These are phyloP conservation scores for Larimichthys polyactis DNA, from an alignment of 2,113 vertebrate species.

Conservation along the genomic window DNA sequence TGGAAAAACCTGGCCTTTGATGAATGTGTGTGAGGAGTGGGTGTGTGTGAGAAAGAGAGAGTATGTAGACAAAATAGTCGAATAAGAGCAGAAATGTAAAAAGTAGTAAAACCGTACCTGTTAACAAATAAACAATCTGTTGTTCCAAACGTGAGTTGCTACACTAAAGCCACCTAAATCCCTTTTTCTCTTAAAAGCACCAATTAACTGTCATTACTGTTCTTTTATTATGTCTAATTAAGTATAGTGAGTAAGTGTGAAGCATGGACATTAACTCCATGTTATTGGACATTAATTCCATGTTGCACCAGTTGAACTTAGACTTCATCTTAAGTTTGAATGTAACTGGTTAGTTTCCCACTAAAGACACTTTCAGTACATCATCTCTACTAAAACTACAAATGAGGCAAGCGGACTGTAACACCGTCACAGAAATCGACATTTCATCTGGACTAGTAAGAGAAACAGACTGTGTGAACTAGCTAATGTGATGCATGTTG, in stretches of 20 bases:
- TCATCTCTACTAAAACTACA: too few relatives aligned
- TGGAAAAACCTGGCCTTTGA: constrained; percentile 64
- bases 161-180: too few relatives aligned
- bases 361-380: not conserved
- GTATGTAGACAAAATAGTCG: constrained; percentile 19
- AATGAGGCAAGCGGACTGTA: too few relatives aligned
- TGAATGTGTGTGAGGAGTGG: constrained; percentile 33
- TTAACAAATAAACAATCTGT: not conserved
- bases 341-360: not conserved
- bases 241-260: too few relatives aligned
- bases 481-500: too few relatives aligned
- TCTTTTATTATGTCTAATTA: too few relatives aligned
- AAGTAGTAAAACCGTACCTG: constrained; percentile 7
- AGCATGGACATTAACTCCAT: not conserved
- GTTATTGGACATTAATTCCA: too few relatives aligned
- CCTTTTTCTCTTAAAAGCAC: too few relatives aligned
- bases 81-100: constrained; percentile 7
- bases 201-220: too few relatives aligned
- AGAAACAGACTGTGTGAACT: too few relatives aligned
- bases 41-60: not conserved
- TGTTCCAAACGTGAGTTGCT: not conserved
- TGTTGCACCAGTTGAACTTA: not conserved
- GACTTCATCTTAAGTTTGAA: not conserved
- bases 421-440: too few relatives aligned
- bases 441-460: too few relatives aligned